Conservation (phyloP, 2,797 vertebrate species). For the Lithobates sylvaticus region DNA sequence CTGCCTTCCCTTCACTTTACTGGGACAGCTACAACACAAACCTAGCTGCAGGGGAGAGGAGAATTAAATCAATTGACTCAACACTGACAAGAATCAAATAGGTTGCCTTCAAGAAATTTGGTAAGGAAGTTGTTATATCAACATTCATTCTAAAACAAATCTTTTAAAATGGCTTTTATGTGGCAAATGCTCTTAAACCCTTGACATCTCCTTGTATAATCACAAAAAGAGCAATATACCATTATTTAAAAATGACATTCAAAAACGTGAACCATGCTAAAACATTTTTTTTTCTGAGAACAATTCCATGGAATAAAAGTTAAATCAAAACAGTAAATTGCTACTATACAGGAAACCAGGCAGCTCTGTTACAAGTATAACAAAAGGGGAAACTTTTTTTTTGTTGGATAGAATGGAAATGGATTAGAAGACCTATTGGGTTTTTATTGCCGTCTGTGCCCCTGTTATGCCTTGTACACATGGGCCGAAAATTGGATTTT, state of each 20-base stretch:
- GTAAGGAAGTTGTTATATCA: not conserved
- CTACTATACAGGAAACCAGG: not conserved
- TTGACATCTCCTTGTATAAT: not conserved
- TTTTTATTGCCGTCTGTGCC: too few relatives aligned
- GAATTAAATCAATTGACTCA: not conserved
- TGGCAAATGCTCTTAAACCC: not conserved
- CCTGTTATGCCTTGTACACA: too few relatives aligned
- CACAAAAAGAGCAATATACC: not conserved
- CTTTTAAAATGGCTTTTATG: not conserved
- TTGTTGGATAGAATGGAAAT: too few relatives aligned
- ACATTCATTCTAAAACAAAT: not conserved
- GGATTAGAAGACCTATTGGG: too few relatives aligned
- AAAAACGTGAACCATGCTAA: too few relatives aligned
- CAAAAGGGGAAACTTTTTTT: too few relatives aligned
- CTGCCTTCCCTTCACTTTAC: constrained; percentile 63
- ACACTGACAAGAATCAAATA: not conserved
- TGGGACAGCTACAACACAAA: constrained; percentile 47
- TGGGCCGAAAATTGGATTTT: too few relatives aligned
- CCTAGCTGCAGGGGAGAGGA: constrained; percentile 3
- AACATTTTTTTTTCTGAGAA: not conserved
- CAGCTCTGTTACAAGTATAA: not conserved
- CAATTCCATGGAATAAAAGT: too few relatives aligned
- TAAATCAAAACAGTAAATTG: too few relatives aligned
- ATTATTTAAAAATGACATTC: not conserved
- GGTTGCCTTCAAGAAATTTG: not conserved